phyloP scores from a whole-genome alignment of 2,113 vertebrate species.

The Morone chrysops region DNA sequence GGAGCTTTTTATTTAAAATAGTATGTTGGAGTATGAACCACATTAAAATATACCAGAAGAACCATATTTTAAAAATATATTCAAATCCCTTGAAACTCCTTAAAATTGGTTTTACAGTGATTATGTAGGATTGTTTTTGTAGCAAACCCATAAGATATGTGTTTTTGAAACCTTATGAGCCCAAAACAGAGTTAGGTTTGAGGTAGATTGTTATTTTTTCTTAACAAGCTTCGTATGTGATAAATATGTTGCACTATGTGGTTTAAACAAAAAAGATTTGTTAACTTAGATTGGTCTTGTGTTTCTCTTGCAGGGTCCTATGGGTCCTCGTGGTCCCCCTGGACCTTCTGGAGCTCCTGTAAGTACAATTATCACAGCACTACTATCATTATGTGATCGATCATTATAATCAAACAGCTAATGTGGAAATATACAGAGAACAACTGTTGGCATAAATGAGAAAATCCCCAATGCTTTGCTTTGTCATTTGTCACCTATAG shows the following conservation, averaged over 20 bases:
- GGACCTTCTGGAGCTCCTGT: constrained; percentile 92
- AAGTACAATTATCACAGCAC: constrained; percentile 76
- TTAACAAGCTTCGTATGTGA: background rate
- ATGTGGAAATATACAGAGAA: background rate
- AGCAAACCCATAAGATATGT: background rate
- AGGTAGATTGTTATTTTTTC: background rate
- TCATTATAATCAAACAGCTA: background rate
- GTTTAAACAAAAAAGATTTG: background rate
- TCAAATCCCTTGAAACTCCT: too few species aligned
- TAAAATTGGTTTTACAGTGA: background rate
- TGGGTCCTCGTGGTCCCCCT: constrained; percentile 95
- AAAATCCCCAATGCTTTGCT: constrained; percentile 21
- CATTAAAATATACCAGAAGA: background rate
- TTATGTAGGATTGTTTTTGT: background rate
- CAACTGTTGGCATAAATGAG: background rate
- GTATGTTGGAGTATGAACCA: background rate
- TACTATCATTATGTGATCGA: background rate
- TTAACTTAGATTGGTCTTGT: constrained; percentile 19
- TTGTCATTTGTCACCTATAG: constrained; percentile 73
- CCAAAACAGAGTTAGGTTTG: background rate
- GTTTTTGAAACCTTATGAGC: background rate
- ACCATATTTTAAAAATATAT: background rate
- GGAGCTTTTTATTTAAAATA: background rate
- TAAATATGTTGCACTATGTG: background rate
- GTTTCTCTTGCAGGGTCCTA: constrained; percentile 88